Evolutionary conservation across 2,797 vertebrate genomes (phyloP), one percentile per base, ranked within the genome.

Genomic region (Tadarida brasiliensis): DNA sequence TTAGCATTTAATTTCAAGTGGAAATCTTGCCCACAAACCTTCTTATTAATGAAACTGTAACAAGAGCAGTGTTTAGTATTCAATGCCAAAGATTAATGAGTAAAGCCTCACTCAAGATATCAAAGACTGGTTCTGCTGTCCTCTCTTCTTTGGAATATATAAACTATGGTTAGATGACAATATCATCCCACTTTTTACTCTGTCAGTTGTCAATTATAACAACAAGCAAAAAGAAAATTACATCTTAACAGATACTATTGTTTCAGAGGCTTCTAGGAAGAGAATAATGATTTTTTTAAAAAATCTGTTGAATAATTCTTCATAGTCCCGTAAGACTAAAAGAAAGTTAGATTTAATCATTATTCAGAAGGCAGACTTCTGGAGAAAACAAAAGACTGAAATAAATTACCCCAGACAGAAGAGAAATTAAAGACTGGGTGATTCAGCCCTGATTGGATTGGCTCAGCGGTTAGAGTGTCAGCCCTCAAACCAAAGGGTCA

Each of bases 331-430:
- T 33, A 51, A 94, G 59, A 93, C 26, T n/a, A 82, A 86, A 83
- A 95, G 73, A 92, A 67, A 94, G 47, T 57, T 39, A 70, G 49
- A 81, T 54, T 11, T 94, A 73, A 82, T 87, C 56, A 90, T 92
- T 85, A 87, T 54, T 92, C 67, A 68, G 22, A 88, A 91, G 22
- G 71, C 35, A 87, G 67, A 86, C 33, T 82, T 82, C 73, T 83
- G n/a, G 57, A 87, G 59, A 94, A 94, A 91, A 67, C 16, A 86
- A 96, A 95, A 56, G 90, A 89, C 54, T 61, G 68, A 96, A 87
- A 95, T 78, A 90, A 94, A 94, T 61, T 76, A 91, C 51, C n/a
- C 28, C 44, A 81, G 59, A 96, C 67, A 95, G 71, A 90, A 80
- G 59, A 95, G 56, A 91, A 65, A 80, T 57, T 63, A n/a, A 73